A percentile compares a stretch with the other conserved stretches of the same genome.
These are phyloP conservation scores for Hypocryptadius cinnamomeus DNA, from an alignment of 2,113 vertebrate species.

Conservation along the genomic window DNA sequence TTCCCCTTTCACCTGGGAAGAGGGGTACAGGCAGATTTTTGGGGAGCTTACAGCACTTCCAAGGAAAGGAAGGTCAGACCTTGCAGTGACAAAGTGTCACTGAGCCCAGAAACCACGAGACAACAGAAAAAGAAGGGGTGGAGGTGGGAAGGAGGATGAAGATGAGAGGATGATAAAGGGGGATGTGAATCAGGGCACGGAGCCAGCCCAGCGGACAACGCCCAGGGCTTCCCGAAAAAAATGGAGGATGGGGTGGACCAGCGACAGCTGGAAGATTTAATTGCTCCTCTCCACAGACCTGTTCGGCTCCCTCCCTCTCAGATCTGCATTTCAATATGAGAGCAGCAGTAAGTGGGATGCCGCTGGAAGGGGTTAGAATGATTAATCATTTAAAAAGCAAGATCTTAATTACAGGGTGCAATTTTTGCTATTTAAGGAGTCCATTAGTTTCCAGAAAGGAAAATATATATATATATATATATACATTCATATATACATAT, in stretches of 20 bases:
- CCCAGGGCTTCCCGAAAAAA: slow-evolving; percentile 43
- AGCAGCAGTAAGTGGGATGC: slow-evolving; percentile 72
- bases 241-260: slow-evolving; percentile 42
- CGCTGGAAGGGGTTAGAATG: slow-evolving; percentile 78
- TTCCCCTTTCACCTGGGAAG: neutral
- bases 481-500: slow-evolving; percentile 5
- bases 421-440: slow-evolving; percentile 83
- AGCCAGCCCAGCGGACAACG: neutral
- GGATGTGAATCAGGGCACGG: neutral
- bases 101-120: neutral
- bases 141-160: neutral
- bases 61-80: neutral
- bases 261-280: slow-evolving; percentile 78
- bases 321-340: slow-evolving; percentile 81
- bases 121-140: neutral
- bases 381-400: slow-evolving; percentile 84
- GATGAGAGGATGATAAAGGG: neutral
- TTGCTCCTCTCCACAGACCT: slow-evolving; percentile 69
- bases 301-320: slow-evolving; percentile 64
- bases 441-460: slow-evolving; percentile 78
- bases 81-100: neutral
- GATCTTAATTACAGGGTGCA: slow-evolving; percentile 83
- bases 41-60: neutral
- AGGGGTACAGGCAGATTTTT: neutral
- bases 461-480: slow-evolving; percentile 10